These are phyloP conservation scores for Drosophila seguyi DNA, from an alignment of 1,140 invertebrate genomes.

Conservation along the genomic window DNA sequence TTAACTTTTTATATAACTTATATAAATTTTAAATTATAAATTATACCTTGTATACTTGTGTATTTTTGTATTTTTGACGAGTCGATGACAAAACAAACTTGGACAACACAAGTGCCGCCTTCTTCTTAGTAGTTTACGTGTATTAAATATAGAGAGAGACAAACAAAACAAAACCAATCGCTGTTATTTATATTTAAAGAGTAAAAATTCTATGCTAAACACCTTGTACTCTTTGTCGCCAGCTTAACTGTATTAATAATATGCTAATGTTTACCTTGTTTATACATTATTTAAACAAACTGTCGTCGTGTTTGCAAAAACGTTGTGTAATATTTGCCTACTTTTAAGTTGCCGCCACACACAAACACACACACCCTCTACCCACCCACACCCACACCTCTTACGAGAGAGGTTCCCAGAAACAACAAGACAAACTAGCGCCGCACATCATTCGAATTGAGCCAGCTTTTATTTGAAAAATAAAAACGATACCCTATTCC, in stretches of 20 bases:
- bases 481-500: conserved; percentile 8
- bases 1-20: conserved; percentile 40
- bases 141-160: conserved; percentile 59
- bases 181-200: conserved; percentile 75
- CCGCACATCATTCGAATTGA: conserved; percentile 68
- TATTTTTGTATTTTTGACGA: conserved; percentile 32
- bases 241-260: conserved; percentile 80
- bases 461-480: conserved; percentile 52
- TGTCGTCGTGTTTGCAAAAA: conserved; percentile 72
- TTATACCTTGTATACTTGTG: conserved; percentile 25
- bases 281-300: conserved; percentile 74
- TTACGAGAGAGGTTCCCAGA: conserved; percentile 22
- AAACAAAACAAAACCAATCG: conserved; percentile 31
- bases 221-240: conserved; percentile 73
- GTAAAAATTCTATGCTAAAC: conserved; percentile 51
- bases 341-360: conserved; percentile 73
- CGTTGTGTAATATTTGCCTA: conserved; percentile 83
- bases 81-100: conserved; percentile 59
- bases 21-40: conserved; percentile 38
- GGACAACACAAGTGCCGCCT: conserved; percentile 58
- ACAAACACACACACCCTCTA: conserved; percentile 23
- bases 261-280: conserved; percentile 82
- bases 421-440: conserved; percentile 19
- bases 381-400: conserved; percentile 43
- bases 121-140: conserved; percentile 71